Evolutionary conservation across 2,888 invertebrate genomes (phyloP).

Genomic region (Calephelis perditalis): DNA sequence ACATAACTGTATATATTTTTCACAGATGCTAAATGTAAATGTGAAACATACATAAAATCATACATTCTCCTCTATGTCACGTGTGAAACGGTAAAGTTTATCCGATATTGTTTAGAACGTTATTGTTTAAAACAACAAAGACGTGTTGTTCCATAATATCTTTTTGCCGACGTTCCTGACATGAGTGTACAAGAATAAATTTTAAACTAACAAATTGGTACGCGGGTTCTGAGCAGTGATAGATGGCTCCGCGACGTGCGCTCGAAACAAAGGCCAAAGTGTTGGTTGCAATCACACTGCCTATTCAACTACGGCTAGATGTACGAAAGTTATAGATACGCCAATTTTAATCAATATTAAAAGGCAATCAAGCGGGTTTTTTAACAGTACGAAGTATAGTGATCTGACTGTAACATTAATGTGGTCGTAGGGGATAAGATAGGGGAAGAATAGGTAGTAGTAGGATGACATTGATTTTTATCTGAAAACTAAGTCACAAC

Average conservation of each 20-base stretch:
- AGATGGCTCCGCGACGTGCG: constrained; percentile 57
- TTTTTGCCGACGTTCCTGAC: constrained; percentile 35
- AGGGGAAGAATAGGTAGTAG: no score
- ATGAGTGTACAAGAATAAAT: constrained; percentile 43
- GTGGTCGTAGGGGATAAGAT: no score
- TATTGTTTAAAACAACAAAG: constrained; percentile 20
- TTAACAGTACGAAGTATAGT: no score
- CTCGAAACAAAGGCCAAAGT: constrained; percentile 66
- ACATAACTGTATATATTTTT: no score
- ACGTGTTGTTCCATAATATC: constrained; percentile 36
- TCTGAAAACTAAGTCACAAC: no score
- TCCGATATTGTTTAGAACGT: neutral
- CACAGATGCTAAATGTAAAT: no score
- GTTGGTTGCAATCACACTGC: constrained; percentile 65
- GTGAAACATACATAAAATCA: neutral
- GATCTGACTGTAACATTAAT: no score
- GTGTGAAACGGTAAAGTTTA: neutral
- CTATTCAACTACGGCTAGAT: constrained; percentile 57
- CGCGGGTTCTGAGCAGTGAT: constrained; percentile 54
- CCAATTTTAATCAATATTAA: constrained; percentile 13
- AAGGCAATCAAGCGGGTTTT: constrained; percentile 7
- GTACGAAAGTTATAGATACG: constrained; percentile 35
- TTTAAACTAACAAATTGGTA: constrained; percentile 61
- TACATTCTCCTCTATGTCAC: neutral
- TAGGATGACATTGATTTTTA: no score